Conservation (phyloP, 2,888 invertebrate genomes). For the Lycaena phlaeas region DNA sequence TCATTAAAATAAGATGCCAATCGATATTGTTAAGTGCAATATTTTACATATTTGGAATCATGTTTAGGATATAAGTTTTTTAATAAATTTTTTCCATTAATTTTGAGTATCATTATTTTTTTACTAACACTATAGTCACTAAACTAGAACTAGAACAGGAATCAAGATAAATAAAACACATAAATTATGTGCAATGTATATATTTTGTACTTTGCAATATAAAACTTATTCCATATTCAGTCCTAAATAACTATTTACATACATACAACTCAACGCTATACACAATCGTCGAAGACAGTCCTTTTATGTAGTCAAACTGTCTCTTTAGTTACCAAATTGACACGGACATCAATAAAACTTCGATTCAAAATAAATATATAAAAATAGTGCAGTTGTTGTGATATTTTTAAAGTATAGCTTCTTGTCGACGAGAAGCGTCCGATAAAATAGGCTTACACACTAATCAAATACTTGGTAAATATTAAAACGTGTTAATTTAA, state of each 20-base stretch:
- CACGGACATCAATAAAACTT: no score
- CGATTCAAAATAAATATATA: no score
- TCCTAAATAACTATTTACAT: conserved; percentile 23
- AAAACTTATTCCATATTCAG: conserved; percentile 23
- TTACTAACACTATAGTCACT: not conserved
- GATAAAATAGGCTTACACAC: conserved; percentile 4
- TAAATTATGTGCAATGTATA: conserved; percentile 25
- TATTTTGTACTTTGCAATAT: conserved; percentile 33
- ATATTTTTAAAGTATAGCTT: no score
- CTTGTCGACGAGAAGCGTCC: no score
- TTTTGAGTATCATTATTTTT: not conserved
- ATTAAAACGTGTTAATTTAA: not conserved
- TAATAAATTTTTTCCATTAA: not conserved
- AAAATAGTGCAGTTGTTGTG: no score
- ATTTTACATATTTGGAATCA: not conserved
- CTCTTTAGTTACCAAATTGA: no score
- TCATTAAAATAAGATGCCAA: no score
- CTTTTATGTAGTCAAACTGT: no score
- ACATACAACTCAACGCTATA: conserved; percentile 18
- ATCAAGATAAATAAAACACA: conserved; percentile 10
- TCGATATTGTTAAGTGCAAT: not conserved
- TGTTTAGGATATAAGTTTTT: not conserved
- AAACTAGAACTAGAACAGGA: not conserved
- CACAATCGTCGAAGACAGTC: no score
- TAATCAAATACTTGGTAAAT: not conserved